A percentile compares a stretch with the other conserved stretches of the same genome.
Conservation (phyloP, 2,797 vertebrate genomes). For the Spinus pinus region DNA sequence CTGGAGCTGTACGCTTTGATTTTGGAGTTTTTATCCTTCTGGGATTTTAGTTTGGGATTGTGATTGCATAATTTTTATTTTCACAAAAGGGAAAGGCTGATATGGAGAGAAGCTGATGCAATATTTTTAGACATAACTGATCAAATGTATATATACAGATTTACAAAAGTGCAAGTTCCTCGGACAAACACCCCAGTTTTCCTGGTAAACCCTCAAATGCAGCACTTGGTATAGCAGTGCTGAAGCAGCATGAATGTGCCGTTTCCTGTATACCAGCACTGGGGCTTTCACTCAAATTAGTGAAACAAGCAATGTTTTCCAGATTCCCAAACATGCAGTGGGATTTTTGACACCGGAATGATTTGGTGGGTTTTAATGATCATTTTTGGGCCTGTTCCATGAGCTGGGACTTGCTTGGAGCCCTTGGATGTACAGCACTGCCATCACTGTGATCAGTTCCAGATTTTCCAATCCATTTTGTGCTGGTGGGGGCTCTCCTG, state of each 20-base stretch:
- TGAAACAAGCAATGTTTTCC: background rate
- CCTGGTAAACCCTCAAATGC: background rate
- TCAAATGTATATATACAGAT: background rate
- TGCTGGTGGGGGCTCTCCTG: background rate
- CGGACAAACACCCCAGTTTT: background rate
- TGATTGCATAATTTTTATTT: background rate
- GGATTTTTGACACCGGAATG: background rate
- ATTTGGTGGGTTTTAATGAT: background rate
- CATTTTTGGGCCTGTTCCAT: background rate
- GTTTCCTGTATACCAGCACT: background rate
- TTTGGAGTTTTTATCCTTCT: background rate
- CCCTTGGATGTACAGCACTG: background rate
- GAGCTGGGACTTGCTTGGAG: background rate
- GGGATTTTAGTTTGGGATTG: background rate
- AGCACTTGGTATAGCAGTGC: fast-evolving
- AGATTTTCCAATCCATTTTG: background rate
- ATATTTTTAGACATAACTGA: background rate
- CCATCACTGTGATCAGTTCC: background rate
- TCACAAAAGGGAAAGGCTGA: background rate
- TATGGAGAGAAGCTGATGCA: background rate
- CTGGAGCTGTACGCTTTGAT: background rate
- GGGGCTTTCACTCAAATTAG: background rate
- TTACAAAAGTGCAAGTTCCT: background rate
- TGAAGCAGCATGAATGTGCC: fast-evolving
- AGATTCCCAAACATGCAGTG: background rate